A percentile compares a stretch with the other conserved stretches of the same genome.
Evolutionary conservation across 1,140 invertebrate species (phyloP).

Genomic region (Leptinotarsa defecta): DNA sequence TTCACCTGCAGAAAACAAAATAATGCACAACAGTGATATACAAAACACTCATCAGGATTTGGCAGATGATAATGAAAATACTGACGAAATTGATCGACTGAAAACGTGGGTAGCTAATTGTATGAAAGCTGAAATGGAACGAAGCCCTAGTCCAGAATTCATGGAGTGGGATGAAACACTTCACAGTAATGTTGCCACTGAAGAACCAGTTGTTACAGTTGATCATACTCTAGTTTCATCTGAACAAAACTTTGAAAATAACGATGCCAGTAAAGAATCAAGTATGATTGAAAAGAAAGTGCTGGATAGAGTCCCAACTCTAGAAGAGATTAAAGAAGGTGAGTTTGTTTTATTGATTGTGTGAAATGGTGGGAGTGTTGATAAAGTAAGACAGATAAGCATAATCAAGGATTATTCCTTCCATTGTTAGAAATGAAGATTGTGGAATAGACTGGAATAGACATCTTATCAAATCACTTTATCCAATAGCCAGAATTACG

Average conservation of each 20-base stretch:
- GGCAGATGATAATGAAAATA: constrained; percentile 15
- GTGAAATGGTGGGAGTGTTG: no score
- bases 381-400: no score
- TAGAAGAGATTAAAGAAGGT: constrained; percentile 42
- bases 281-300: constrained; percentile 1
- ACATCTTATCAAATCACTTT: no score
- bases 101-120: constrained; percentile 40
- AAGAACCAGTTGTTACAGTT: neutral
- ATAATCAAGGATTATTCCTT: no score
- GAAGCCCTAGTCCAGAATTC: constrained; percentile 41
- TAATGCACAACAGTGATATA: constrained; percentile 20
- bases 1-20: constrained; percentile 8
- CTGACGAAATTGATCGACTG: constrained; percentile 32
- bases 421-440: no score
- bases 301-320: constrained; percentile 15
- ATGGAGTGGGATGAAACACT: constrained; percentile 19
- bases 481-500: no score
- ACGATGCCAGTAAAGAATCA: neutral
- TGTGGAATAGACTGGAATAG: no score
- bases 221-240: neutral
- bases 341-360: constrained; percentile 2
- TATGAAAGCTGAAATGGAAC: constrained; percentile 27
- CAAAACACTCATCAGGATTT: constrained; percentile 29
- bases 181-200: neutral
- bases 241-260: neutral